Evolutionary conservation across 2,888 invertebrate genomes (phyloP).

Genomic region (Callinectes sapidus): DNA sequence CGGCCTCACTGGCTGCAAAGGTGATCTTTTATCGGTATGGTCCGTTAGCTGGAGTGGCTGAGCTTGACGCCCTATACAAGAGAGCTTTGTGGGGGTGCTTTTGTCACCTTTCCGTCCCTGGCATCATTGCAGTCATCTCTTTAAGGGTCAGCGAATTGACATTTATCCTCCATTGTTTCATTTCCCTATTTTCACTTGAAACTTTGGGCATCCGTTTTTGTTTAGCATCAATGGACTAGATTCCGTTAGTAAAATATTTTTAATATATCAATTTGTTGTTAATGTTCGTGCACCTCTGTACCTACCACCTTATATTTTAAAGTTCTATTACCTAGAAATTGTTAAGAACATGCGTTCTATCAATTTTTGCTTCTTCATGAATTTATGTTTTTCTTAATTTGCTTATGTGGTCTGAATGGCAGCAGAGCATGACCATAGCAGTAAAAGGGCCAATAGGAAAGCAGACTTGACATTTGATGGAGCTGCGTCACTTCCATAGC

Average conservation of each 20-base stretch:
- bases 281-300: too few relatives aligned
- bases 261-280: background rate
- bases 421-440: background rate
- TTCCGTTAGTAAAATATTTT: background rate
- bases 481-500: background rate
- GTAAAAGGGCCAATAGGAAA: background rate
- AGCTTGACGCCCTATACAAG: background rate
- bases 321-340: too few relatives aligned
- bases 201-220: background rate
- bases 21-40: background rate
- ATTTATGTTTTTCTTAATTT: too few relatives aligned
- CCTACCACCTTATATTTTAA: too few relatives aligned
- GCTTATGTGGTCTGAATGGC: background rate
- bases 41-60: background rate
- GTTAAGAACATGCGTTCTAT: background rate
- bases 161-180: background rate
- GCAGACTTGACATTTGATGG: background rate
- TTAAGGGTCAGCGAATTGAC: background rate
- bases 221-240: background rate
- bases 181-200: background rate
- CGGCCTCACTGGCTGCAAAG: background rate
- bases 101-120: background rate
- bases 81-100: background rate
- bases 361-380: background rate
- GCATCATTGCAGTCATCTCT: background rate